These are phyloP conservation scores for Caradrina kadenii DNA, from an alignment of 2,888 invertebrate species.

Conservation along the genomic window DNA sequence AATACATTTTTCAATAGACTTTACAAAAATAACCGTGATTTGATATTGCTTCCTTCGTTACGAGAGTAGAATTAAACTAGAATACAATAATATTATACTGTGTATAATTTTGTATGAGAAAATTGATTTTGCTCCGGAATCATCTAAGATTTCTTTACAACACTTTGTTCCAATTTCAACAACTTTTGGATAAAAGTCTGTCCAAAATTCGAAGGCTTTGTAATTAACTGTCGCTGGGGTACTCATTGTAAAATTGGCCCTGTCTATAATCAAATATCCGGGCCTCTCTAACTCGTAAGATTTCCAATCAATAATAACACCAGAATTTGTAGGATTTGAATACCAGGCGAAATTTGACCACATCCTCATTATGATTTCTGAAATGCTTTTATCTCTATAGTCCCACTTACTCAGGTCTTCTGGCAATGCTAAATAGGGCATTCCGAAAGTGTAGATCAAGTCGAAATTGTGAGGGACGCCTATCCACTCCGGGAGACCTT, in stretches of 20 bases:
- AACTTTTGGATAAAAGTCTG: constrained; percentile 95
- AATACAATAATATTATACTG: constrained; percentile 74
- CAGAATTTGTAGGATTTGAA: constrained; percentile 93
- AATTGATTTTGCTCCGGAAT: constrained; percentile 78
- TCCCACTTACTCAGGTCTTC: constrained; percentile 93
- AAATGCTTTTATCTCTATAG: constrained; percentile 93
- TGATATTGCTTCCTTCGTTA: constrained; percentile 68
- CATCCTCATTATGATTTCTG: constrained; percentile 95
- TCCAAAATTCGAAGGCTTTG: constrained; percentile 95
- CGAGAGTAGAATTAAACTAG: constrained; percentile 75
- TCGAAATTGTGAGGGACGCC: constrained; percentile 96
- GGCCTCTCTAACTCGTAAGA: constrained; percentile 92
- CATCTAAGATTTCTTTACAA: constrained; percentile 91
- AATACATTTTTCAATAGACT: constrained; percentile 84
- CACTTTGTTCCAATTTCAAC: constrained; percentile 93
- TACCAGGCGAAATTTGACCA: constrained; percentile 95
- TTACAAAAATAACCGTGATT: constrained; percentile 84
- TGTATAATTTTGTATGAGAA: constrained; percentile 68
- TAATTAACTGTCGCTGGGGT: constrained; percentile 92
- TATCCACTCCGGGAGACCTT: constrained; percentile 94
- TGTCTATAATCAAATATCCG: constrained; percentile 93
- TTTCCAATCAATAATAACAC: constrained; percentile 94
- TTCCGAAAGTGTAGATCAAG: constrained; percentile 95
- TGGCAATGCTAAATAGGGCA: constrained; percentile 93
- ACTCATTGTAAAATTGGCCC: constrained; percentile 94